A percentile compares a stretch with the other conserved stretches of the same genome.
These are phyloP conservation scores for Triops cancriformis DNA, from an alignment of 1,140 invertebrate genomes.

Conservation along the genomic window DNA sequence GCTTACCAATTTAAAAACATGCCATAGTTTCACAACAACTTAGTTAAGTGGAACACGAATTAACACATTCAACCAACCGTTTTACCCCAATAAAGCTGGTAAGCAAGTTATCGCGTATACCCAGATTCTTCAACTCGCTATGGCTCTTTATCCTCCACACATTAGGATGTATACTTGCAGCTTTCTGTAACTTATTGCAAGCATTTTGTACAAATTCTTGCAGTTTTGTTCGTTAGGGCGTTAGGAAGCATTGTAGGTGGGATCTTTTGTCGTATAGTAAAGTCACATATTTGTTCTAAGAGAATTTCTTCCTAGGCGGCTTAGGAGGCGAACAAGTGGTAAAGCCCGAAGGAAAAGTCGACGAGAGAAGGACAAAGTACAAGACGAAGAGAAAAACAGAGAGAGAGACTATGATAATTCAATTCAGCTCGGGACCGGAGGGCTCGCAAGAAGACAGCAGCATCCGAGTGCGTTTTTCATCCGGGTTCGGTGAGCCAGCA, in stretches of 20 bases:
- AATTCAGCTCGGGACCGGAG: neutral
- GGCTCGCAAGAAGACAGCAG: constrained; percentile 4
- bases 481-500: neutral
- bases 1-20: neutral
- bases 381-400: neutral
- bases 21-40: neutral
- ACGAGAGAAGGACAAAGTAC: neutral
- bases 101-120: too few relatives aligned
- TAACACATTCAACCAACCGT: neutral
- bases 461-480: constrained; percentile 9
- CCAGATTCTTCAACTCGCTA: too few relatives aligned
- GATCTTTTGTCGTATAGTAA: too few relatives aligned
- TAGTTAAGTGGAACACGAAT: neutral
- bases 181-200: too few relatives aligned
- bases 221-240: too few relatives aligned
- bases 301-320: neutral
- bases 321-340: neutral
- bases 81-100: too few relatives aligned
- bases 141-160: too few relatives aligned
- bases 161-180: too few relatives aligned
- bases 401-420: neutral
- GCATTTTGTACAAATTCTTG: too few relatives aligned
- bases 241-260: too few relatives aligned
- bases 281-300: neutral
- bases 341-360: neutral